phyloP scores from a whole-genome alignment of 2,888 invertebrate genomes.

The Seira musarum region DNA sequence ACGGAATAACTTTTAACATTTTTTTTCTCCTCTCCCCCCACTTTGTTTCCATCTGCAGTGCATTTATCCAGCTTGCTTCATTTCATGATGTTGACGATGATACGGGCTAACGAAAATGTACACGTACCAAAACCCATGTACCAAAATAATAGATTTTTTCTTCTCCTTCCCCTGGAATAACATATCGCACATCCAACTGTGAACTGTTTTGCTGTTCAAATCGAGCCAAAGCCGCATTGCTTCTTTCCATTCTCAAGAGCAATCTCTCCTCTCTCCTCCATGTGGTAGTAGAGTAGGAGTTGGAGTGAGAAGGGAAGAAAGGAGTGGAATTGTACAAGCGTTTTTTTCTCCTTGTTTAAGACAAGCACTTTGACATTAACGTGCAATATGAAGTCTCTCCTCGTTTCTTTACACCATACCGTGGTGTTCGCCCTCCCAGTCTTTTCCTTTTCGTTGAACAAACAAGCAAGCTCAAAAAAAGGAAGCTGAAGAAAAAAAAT shows the following conservation, averaged over 20 bases:
- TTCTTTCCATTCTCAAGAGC: neutral
- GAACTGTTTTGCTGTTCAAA: constrained; percentile 35
- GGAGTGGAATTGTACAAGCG: neutral
- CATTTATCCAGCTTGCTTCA: neutral
- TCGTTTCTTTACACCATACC: constrained; percentile 23
- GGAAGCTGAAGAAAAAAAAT: neutral
- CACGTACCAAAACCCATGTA: constrained; percentile 23
- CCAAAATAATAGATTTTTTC: constrained; percentile 37
- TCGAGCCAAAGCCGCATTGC: neutral
- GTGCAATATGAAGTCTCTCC: constrained; percentile 52
- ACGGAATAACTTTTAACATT: neutral
- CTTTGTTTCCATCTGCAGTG: neutral
- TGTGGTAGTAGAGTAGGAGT: constrained; percentile 3
- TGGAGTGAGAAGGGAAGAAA: neutral
- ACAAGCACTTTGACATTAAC: constrained; percentile 54
- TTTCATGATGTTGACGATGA: no score
- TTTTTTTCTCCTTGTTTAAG: constrained; percentile 10
- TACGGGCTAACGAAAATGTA: constrained; percentile 40
- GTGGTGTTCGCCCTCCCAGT: neutral
- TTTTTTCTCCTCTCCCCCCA: no score
- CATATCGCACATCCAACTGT: constrained; percentile 47
- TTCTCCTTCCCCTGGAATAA: neutral
- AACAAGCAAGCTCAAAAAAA: constrained; percentile 44
- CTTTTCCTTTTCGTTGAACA: constrained; percentile 14
- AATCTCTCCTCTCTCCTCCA: constrained; percentile 16